A percentile compares a stretch with the other conserved stretches of the same genome.
These are phyloP conservation scores for Zootoca vivipara DNA, from an alignment of 2,113 vertebrate species.

Conservation along the genomic window DNA sequence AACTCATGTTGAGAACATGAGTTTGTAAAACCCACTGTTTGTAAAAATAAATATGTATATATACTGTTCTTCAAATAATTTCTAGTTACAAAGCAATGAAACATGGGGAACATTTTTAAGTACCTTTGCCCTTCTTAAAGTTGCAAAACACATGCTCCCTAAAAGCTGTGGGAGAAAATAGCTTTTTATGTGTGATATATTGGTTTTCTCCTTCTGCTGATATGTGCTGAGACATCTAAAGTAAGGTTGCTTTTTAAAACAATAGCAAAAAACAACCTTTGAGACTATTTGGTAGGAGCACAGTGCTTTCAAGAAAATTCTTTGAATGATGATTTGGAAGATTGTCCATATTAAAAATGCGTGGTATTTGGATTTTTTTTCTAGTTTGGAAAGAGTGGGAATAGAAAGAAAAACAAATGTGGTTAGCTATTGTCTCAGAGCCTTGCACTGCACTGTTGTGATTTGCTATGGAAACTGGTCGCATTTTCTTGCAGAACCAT, in stretches of 20 bases:
- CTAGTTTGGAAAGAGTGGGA: slow-evolving; percentile 53
- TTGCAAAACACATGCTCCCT: slow-evolving; percentile 25
- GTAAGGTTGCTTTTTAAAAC: slow-evolving; percentile 41
- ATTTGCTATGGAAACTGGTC: slow-evolving; percentile 50
- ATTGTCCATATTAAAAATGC: slow-evolving; percentile 43
- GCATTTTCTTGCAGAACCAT: slow-evolving; percentile 39
- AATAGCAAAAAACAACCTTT: not conserved
- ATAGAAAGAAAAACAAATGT: slow-evolving; percentile 57
- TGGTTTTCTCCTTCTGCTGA: slow-evolving; percentile 51
- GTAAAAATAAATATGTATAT: slow-evolving; percentile 23
- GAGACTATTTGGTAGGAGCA: slow-evolving; percentile 44
- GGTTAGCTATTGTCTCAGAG: slow-evolving; percentile 54
- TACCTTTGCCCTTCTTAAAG: slow-evolving; percentile 51
- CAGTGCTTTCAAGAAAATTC: slow-evolving; percentile 56
- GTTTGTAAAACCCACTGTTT: slow-evolving; percentile 43
- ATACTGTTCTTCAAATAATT: slow-evolving; percentile 64
- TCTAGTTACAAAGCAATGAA: slow-evolving; percentile 72
- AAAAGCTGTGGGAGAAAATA: slow-evolving; percentile 56
- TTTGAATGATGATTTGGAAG: slow-evolving; percentile 11
- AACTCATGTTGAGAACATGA: slow-evolving; percentile 66
- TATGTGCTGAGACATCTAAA: slow-evolving; percentile 57
- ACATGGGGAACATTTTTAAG: slow-evolving; percentile 67
- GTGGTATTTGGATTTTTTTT: slow-evolving; percentile 47
- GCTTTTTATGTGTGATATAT: slow-evolving; percentile 65
- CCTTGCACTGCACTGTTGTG: slow-evolving; percentile 61